Percentiles rank a stretch among this genome's conserved stretches.
phyloP scores from a whole-genome alignment of 2,113 vertebrate species.

The Lasiurus borealis region DNA sequence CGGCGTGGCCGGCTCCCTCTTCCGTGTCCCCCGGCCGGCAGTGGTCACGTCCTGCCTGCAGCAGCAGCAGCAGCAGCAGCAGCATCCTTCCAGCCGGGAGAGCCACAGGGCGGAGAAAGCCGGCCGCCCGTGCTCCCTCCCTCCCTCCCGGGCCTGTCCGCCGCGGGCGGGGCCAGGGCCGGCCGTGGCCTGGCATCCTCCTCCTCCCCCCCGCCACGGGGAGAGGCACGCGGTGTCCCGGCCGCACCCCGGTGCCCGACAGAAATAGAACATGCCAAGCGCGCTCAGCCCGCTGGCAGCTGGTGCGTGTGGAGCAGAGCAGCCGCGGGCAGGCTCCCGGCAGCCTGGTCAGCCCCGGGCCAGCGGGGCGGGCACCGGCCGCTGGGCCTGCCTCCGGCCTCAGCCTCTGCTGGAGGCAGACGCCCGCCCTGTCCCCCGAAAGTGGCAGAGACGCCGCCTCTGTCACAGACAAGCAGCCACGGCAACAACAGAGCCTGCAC shows the following conservation, averaged over 20 bases:
- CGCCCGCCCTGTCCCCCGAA: not conserved
- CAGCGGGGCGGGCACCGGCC: not conserved
- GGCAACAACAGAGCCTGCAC: not conserved
- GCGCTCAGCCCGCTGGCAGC: slow-evolving; percentile 70
- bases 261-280: slow-evolving; percentile 72
- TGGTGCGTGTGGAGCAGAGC: slow-evolving; percentile 44
- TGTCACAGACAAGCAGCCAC: not conserved
- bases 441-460: not conserved
- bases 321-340: slow-evolving; percentile 36
- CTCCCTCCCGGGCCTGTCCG: not conserved
- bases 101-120: not conserved
- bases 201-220: slow-evolving; percentile 44
- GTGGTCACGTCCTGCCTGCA: not conserved
- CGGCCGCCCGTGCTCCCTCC: not conserved
- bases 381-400: not conserved
- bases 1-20: not conserved
- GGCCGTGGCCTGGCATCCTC: slow-evolving; percentile 44
- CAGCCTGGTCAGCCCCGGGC: not conserved
- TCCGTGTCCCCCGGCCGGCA: not conserved
- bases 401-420: not conserved
- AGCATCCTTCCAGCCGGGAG: not conserved
- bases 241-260: slow-evolving; percentile 66
- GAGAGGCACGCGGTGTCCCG: slow-evolving; percentile 67
- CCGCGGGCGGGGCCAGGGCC: not conserved
- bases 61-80: too few species aligned